Conservation (phyloP, 2,888 invertebrate genomes). For the Plebejus melissa region DNA sequence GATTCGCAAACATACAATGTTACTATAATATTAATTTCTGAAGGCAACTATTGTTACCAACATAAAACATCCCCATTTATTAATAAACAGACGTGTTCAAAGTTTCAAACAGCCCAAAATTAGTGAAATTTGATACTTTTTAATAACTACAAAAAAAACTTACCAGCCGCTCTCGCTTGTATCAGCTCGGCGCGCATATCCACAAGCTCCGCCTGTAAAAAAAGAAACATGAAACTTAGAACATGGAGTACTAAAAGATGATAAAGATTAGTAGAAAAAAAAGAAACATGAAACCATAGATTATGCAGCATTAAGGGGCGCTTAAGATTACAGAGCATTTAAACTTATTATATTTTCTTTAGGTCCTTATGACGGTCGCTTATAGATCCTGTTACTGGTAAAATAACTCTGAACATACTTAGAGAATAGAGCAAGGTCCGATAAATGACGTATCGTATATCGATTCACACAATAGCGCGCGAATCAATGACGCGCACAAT, state of each 20-base stretch:
- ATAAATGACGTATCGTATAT: constrained; percentile 50
- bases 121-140: constrained; percentile 18
- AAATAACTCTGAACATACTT: no score
- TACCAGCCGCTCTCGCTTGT: constrained; percentile 81
- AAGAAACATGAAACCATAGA: neutral
- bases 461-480: constrained; percentile 55
- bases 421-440: constrained; percentile 33
- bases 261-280: neutral
- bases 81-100: neutral
- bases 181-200: constrained; percentile 86
- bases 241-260: neutral
- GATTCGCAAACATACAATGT: no score
- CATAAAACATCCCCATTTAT: neutral
- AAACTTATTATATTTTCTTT: no score
- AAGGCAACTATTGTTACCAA: neutral
- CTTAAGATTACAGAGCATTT: neutral
- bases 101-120: neutral
- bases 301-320: neutral
- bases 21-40: neutral
- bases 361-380: neutral
- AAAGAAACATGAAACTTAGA: constrained; percentile 30
- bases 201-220: constrained; percentile 85
- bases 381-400: neutral
- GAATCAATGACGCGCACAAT: constrained; percentile 49
- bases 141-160: constrained; percentile 36